Evolutionary conservation across 2,113 vertebrate species (phyloP).

Genomic region (Cygnus atratus): DNA sequence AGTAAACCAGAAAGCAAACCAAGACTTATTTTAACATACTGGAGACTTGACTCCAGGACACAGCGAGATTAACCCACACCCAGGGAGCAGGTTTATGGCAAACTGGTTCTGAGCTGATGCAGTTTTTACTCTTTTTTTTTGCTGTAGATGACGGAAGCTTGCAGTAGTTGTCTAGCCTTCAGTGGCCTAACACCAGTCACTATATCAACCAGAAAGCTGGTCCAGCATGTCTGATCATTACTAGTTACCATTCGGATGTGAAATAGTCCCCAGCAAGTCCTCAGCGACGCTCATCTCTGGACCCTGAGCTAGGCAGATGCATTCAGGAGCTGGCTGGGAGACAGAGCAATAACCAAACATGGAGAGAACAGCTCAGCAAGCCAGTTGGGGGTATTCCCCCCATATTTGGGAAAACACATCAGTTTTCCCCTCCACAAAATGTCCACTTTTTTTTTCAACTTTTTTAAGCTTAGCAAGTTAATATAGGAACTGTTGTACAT

Average conservation of each 20-base stretch:
- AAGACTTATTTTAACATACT: neutral
- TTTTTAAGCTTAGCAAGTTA: neutral
- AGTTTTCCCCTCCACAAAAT: neutral
- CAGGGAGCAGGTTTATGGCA: neutral
- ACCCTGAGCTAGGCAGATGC: neutral
- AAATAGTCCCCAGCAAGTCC: neutral
- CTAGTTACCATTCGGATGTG: neutral
- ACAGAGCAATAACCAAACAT: neutral
- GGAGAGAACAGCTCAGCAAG: neutral
- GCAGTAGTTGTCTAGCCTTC: neutral
- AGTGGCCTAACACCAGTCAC: neutral
- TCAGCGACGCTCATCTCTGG: neutral
- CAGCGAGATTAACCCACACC: neutral
- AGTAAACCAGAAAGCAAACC: conserved; percentile 30
- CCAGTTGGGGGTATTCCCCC: neutral
- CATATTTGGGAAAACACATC: neutral
- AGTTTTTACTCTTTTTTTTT: neutral
- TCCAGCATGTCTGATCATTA: neutral
- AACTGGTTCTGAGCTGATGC: neutral
- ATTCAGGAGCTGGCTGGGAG: neutral
- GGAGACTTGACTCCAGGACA: neutral
- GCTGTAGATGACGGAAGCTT: neutral
- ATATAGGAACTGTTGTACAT: neutral
- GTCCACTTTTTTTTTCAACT: neutral
- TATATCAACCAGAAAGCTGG: neutral